phyloP scores from a whole-genome alignment of 2,797 vertebrate genomes.

The Brachyrhaphis roseni region DNA sequence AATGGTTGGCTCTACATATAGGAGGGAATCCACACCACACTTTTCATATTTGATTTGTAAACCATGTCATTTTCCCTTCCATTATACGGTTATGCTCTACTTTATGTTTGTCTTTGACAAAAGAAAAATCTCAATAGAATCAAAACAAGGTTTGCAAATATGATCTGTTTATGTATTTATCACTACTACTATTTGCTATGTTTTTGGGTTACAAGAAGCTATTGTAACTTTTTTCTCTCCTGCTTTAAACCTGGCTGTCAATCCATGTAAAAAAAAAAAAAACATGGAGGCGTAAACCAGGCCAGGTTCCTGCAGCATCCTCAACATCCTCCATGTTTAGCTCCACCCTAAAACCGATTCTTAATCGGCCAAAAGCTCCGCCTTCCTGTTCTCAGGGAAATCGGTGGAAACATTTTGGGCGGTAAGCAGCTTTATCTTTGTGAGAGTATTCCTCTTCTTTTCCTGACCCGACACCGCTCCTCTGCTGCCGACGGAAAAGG shows the following conservation, averaged over 20 bases:
- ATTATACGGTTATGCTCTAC: background rate
- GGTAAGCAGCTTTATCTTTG: constrained; percentile 44
- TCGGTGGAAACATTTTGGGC: background rate
- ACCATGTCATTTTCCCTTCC: background rate
- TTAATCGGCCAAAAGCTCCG: constrained; percentile 3
- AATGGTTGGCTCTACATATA: background rate
- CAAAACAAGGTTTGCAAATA: background rate
- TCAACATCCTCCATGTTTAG: background rate
- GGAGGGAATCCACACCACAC: background rate
- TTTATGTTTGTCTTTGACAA: background rate
- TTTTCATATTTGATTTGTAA: background rate
- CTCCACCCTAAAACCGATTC: background rate
- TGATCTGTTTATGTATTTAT: background rate
- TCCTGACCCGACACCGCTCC: constrained; percentile 22
- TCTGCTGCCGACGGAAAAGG: constrained; percentile 53
- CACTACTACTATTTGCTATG: background rate
- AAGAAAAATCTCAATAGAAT: background rate
- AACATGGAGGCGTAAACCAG: background rate
- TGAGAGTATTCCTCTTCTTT: constrained; percentile 35
- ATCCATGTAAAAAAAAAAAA: background rate
- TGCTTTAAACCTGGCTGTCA: background rate
- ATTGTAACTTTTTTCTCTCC: background rate
- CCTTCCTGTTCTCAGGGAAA: constrained; percentile 18
- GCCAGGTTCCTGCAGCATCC: constrained; percentile 1
- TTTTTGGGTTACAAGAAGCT: background rate